A percentile compares a stretch with the other conserved stretches of the same genome.
These are phyloP conservation scores for Spisula solida DNA, from an alignment of 2,888 invertebrate species.

Conservation along the genomic window DNA sequence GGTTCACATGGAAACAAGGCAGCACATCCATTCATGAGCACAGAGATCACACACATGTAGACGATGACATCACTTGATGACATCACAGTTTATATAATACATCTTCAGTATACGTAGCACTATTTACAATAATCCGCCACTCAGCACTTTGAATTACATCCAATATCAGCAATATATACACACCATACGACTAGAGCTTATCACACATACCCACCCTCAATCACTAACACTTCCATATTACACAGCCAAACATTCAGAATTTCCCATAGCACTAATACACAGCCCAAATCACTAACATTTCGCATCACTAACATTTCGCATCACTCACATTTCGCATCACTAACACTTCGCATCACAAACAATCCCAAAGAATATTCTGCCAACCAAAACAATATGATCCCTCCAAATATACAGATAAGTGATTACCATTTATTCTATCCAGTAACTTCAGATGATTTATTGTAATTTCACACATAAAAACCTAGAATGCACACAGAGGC, in stretches of 20 bases:
- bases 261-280: background rate
- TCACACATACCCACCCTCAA: background rate
- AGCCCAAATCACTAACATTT: background rate
- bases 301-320: background rate
- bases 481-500: no score
- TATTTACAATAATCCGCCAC: background rate
- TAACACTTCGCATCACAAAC: background rate
- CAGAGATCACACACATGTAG: background rate
- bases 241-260: no score
- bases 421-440: no score
- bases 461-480: no score
- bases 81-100: background rate
- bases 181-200: background rate
- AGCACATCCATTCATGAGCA: background rate
- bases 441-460: no score
- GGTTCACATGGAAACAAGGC: background rate
- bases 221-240: background rate
- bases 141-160: slow-evolving; percentile 7
- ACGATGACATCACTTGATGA: background rate
- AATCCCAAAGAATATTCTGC: background rate
- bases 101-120: background rate
- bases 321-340: background rate
- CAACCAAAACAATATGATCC: background rate
- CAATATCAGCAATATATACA: background rate
- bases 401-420: no score